Evolutionary conservation across 2,113 vertebrate genomes (phyloP), one percentile per base, ranked within the genome.

Genomic region (Toxotes jaculatrix): DNA sequence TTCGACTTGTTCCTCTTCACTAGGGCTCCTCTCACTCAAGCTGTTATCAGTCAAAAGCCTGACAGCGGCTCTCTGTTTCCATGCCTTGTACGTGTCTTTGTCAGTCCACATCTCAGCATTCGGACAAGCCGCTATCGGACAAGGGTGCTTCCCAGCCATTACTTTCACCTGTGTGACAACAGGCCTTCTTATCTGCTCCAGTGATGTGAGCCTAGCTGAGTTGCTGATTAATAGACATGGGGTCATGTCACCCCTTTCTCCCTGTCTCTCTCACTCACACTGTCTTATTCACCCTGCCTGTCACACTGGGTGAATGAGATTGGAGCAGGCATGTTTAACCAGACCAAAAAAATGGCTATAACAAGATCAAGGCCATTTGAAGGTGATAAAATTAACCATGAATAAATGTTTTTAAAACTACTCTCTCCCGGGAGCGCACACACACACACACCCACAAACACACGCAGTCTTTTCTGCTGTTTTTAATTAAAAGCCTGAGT

Each of bases 401-500:
- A 83, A 77, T 84, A 74, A 81, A 85, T 85, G 79, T 84, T 90
- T 93, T 79, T 86, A 74, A 89, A 89, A 82, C 66, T 62, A 23
- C 49, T 73, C 61, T 85, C 82, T 79, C 87, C 74, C 34, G 67
- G 79, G 82, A 86, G 67, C 51, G 40, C 43, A 55, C 27, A 43
- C 51, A 45, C 77, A 8, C 69, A 66, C 61, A 36, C 36, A 38
- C 75, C 45, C 74, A 61, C 51, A 51, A 55, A 60, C 79, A 82
- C 69, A 68, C 67, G 17, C 43, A 55, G 34, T 14, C 42, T 56
- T 76, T 77, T 51, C 69, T 27, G 51, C 64, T 64, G 70, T 87
- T 92, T 91, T 94, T 94, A 95, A 94, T 95, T 94, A 94, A 93
- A 93, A 85, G 74, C 82, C 74, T 91, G 87, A 92, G 83, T 93